Base-by-base conservation (phyloP, 64 coral and sea anemone genomes). In the Astreopora myriophthalma region DNA sequence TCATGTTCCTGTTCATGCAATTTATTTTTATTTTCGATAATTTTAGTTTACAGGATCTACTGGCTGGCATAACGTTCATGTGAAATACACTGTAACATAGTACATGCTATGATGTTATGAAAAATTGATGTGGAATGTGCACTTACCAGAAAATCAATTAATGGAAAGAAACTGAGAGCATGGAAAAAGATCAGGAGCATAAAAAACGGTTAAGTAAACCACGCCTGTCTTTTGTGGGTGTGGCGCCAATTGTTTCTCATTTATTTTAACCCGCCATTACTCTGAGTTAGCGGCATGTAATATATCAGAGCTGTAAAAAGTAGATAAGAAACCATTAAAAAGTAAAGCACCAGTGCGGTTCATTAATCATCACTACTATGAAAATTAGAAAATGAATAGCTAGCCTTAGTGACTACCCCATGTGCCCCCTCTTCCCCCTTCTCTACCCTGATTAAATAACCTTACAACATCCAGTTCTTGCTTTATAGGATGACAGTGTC, bases 41-140 rank as follows among this genome's bases (percentile, higher is more conserved):
- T 72, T 72, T 72, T 72, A 72, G 33, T 72, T 72, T 36, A 35
- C 69, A 32, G 69, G 68, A 34, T 71, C 29, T 32, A 71, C 68
- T 71, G 24, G 68, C 68, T 71, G 30, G 68, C 29, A 71, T 32
- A 32, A 6, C 27, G 29, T 33, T 73, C 34, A 74, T 74, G 72
- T 74, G 39, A 74, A 74, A 40, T 74, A 44, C 72, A 74, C 72
- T 74, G 20, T 40, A 42, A 24, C 72, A 40, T 74, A 40, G 17
- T 74, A 2, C 39, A 46, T 74, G 34, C 22, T 40, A 46, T 74
- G 36, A 74, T 33, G 26, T 13, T 22, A 74, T 74, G 72, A 74
- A 40, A 74, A 42, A 74, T 74, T 74, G 71, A 74, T 74, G 71
- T 39, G 39, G 71, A 74, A 34, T 74, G 69, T 71, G 34, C 19